Percentiles rank a stretch among this genome's conserved stretches.
phyloP scores from a whole-genome alignment of 2,888 invertebrate species.

The Micoletzkya japonica region DNA sequence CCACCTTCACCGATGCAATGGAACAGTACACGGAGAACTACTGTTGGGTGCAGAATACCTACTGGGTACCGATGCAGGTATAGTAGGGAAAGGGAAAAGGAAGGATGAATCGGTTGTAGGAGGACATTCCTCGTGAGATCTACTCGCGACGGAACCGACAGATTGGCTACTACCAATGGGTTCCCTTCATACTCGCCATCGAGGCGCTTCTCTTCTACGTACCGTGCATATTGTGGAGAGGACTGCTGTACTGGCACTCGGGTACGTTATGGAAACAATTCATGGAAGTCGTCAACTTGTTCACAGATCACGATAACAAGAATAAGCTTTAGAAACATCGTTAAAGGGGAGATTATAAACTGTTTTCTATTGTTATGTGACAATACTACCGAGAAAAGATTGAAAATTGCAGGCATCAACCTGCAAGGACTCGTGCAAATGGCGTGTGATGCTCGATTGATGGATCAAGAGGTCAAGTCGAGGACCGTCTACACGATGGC shows the following conservation, averaged over 20 bases:
- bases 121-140: conserved; percentile 64
- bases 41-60: conserved; percentile 64
- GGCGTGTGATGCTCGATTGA: conserved; percentile 64
- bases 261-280: conserved; percentile 37
- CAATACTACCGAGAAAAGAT: background rate
- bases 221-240: conserved; percentile 64
- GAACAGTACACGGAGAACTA: conserved; percentile 65
- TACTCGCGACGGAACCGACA: conserved; percentile 64
- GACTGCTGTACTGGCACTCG: conserved; percentile 63
- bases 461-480: conserved; percentile 63
- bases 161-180: conserved; percentile 64
- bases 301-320: conserved; percentile 10
- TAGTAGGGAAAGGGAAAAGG: background rate
- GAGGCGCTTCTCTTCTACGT: conserved; percentile 64
- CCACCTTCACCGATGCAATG: conserved; percentile 64
- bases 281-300: background rate
- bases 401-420: conserved; percentile 56
- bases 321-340: background rate
- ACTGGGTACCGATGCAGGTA: conserved; percentile 63
- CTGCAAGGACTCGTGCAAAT: conserved; percentile 64
- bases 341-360: conserved; percentile 1
- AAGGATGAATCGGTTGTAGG: conserved; percentile 33
- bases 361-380: background rate
- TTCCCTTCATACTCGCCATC: conserved; percentile 63
- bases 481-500: conserved; percentile 64